Evolutionary conservation across 2,888 invertebrate genomes (phyloP).

Genomic region (Hesperia comma): DNA sequence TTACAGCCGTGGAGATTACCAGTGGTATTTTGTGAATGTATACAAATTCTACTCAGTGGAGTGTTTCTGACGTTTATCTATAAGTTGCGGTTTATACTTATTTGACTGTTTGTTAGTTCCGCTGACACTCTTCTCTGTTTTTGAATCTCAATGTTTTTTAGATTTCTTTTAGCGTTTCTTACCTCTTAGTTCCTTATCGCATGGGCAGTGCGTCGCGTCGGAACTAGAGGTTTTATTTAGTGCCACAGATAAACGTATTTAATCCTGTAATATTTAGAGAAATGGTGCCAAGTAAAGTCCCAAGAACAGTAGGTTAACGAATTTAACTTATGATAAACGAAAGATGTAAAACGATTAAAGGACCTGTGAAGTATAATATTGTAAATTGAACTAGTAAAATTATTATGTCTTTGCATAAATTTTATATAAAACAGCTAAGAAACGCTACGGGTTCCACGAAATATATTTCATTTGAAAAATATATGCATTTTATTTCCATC

Average conservation of each 20-base stretch:
- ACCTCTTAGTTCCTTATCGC: slow-evolving; percentile 30
- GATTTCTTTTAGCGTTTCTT: slow-evolving; percentile 71
- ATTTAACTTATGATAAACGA: slow-evolving; percentile 55
- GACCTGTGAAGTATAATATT: slow-evolving; percentile 58
- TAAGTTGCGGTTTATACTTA: slow-evolving; percentile 82
- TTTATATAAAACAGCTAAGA: slow-evolving; percentile 80
- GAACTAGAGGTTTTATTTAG: slow-evolving; percentile 30
- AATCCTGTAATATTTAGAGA: slow-evolving; percentile 49
- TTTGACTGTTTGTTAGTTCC: slow-evolving; percentile 62
- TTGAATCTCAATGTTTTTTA: slow-evolving; percentile 74
- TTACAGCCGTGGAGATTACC: slow-evolving; percentile 58
- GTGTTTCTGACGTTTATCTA: slow-evolving; percentile 54
- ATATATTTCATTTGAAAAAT: slow-evolving; percentile 78
- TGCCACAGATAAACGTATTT: slow-evolving; percentile 36
- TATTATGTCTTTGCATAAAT: slow-evolving; percentile 74
- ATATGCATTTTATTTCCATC: slow-evolving; percentile 50
- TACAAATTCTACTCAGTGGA: slow-evolving; percentile 37
- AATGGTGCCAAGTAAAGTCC: slow-evolving; percentile 73
- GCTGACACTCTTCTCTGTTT: slow-evolving; percentile 65
- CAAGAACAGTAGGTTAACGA: slow-evolving; percentile 60
- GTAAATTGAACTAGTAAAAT: slow-evolving; percentile 60
- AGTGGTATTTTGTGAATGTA: slow-evolving; percentile 51
- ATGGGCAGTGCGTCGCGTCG: no score
- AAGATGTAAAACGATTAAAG: slow-evolving; percentile 61
- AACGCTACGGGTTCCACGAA: slow-evolving; percentile 84